Evolutionary conservation across 2,888 invertebrate genomes (phyloP).

Genomic region (Leptothorax acervorum): DNA sequence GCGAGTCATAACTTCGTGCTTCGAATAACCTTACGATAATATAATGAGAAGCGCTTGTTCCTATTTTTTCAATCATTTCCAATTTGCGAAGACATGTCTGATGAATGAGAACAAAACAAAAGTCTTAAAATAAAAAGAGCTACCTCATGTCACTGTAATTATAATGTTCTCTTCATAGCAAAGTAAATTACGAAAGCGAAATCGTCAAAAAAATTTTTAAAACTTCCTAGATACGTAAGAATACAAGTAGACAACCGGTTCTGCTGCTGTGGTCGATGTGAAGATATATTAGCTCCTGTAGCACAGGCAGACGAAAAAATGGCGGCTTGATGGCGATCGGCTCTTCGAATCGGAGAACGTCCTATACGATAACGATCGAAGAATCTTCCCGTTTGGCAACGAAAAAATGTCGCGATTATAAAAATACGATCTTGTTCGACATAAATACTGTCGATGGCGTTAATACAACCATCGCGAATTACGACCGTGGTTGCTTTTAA

Average conservation of each 20-base stretch:
- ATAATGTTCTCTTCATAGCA: neutral
- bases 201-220: constrained; percentile 67
- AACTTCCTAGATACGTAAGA: constrained; percentile 73
- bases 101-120: neutral
- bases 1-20: neutral
- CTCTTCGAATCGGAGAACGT: constrained; percentile 20
- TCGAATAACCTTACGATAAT: neutral
- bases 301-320: constrained; percentile 20
- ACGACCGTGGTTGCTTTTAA: neutral
- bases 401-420: constrained; percentile 18
- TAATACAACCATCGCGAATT: neutral
- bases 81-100: neutral
- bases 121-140: neutral
- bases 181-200: constrained; percentile 37
- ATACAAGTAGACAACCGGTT: constrained; percentile 75
- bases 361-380: constrained; percentile 7
- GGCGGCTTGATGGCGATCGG: constrained; percentile 17
- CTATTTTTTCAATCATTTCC: neutral
- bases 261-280: constrained; percentile 52
- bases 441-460: neutral
- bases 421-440: neutral
- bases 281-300: constrained; percentile 50
- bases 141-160: neutral
- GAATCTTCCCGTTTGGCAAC: neutral
- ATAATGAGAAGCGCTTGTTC: neutral